Percentiles rank a stretch among this genome's conserved stretches.
These are phyloP conservation scores for Andrena cerasifolii DNA, from an alignment of 1,140 invertebrate genomes.

Conservation along the genomic window DNA sequence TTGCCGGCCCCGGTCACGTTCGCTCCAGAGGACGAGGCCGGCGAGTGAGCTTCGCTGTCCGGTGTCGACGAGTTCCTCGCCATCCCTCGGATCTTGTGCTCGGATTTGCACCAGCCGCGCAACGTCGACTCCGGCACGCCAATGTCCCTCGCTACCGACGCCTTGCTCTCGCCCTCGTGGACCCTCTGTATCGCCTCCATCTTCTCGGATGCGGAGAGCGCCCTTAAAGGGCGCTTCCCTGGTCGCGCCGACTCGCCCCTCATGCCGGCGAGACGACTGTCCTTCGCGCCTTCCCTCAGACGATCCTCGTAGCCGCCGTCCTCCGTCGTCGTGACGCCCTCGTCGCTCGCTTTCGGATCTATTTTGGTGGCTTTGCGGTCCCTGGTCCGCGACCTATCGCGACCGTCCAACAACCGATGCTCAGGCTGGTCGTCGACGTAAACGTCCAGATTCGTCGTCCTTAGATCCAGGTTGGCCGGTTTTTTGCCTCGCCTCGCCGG, in stretches of 20 bases:
- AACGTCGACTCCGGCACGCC: conserved; percentile 92
- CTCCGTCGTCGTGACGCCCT: conserved; percentile 47
- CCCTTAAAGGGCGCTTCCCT: conserved; percentile 88
- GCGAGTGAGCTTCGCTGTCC: conserved; percentile 81
- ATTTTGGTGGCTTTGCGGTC: conserved; percentile 8
- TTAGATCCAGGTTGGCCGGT: conserved; percentile 51
- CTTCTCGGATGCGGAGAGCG: conserved; percentile 89
- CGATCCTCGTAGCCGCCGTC: conserved; percentile 57
- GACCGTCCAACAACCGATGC: not conserved
- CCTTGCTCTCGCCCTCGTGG: conserved; percentile 91
- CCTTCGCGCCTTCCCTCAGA: conserved; percentile 54
- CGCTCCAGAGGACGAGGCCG: conserved; percentile 82
- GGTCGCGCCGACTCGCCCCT: conserved; percentile 70
- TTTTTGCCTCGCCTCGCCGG: not conserved
- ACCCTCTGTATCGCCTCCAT: conserved; percentile 90
- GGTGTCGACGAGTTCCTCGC: conserved; percentile 85
- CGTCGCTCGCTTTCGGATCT: conserved; percentile 29
- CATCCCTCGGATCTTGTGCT: conserved; percentile 89
- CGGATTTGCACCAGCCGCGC: conserved; percentile 92
- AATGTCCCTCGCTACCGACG: conserved; percentile 90
- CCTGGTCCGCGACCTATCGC: not conserved
- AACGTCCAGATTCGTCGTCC: conserved; percentile 30
- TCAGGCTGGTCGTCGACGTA: not conserved
- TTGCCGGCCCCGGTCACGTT: conserved; percentile 72
- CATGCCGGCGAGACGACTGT: conserved; percentile 62